Conservation (phyloP, 2,113 vertebrate genomes). For the Epinephelus cyanopodus region DNA sequence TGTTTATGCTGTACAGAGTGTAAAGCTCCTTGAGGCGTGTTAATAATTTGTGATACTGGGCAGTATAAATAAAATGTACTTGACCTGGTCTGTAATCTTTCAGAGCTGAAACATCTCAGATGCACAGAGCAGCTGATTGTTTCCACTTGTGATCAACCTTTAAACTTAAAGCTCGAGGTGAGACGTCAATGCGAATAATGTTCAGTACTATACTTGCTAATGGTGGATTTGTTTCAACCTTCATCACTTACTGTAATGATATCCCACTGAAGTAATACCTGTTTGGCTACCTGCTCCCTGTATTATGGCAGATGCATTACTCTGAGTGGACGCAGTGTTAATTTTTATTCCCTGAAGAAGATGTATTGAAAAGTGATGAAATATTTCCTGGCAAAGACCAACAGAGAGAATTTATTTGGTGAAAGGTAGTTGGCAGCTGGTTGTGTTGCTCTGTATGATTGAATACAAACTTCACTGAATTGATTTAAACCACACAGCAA, state of each 20-base stretch:
- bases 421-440: slow-evolving; percentile 33
- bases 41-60: no score
- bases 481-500: slow-evolving; percentile 17
- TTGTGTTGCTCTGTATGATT: slow-evolving; percentile 14
- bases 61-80: background rate
- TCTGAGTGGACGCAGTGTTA: background rate
- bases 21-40: background rate
- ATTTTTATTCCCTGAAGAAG: background rate
- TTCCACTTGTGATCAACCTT: background rate
- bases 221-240: background rate
- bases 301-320: background rate
- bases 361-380: slow-evolving; percentile 26
- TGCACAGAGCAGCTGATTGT: background rate
- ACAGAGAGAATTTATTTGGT: slow-evolving; percentile 15
- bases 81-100: background rate
- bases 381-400: slow-evolving; percentile 7
- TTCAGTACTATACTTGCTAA: background rate
- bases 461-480: slow-evolving; percentile 8
- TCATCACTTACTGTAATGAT: background rate
- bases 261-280: background rate
- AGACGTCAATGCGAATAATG: background rate
- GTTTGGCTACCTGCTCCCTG: background rate
- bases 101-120: background rate
- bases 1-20: background rate
- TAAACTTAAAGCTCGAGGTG: background rate